phyloP scores from a whole-genome alignment of 2,888 invertebrate genomes.

The Drosophila suboccidentalis region DNA sequence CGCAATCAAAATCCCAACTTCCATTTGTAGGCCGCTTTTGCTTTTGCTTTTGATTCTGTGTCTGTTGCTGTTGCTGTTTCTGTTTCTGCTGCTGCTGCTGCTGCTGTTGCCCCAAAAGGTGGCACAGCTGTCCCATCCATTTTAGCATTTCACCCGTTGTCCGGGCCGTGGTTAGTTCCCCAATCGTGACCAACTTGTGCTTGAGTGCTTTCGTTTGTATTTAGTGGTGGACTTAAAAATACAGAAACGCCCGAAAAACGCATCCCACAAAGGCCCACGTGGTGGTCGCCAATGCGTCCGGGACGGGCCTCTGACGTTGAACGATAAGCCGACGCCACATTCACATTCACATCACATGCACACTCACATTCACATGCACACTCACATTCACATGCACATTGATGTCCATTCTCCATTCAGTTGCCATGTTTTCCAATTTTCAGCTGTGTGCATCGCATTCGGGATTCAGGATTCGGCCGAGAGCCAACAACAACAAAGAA shows the following conservation, averaged over 20 bases:
- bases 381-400: constrained; percentile 29
- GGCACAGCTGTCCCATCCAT: constrained; percentile 25
- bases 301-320: constrained; percentile 62
- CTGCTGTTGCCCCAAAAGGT: constrained; percentile 30
- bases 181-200: constrained; percentile 82
- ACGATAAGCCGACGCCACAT: constrained; percentile 63
- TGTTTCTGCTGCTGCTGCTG: constrained; percentile 15
- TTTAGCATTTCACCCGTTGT: constrained; percentile 10
- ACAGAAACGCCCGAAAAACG: constrained; percentile 60
- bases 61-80: constrained; percentile 19
- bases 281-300: constrained; percentile 64
- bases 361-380: constrained; percentile 13
- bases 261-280: constrained; percentile 63
- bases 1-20: constrained; percentile 84
- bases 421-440: constrained; percentile 76
- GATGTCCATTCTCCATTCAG: constrained; percentile 41
- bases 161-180: constrained; percentile 50
- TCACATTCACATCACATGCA: constrained; percentile 5
- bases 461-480: constrained; percentile 53
- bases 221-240: constrained; percentile 85
- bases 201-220: constrained; percentile 85
- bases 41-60: constrained; percentile 33
- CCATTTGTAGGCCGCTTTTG: constrained; percentile 75
- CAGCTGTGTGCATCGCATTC: constrained; percentile 63
- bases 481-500: constrained; percentile 57